Conservation (phyloP, 1,140 invertebrate species). For the Halesus radiatus region DNA sequence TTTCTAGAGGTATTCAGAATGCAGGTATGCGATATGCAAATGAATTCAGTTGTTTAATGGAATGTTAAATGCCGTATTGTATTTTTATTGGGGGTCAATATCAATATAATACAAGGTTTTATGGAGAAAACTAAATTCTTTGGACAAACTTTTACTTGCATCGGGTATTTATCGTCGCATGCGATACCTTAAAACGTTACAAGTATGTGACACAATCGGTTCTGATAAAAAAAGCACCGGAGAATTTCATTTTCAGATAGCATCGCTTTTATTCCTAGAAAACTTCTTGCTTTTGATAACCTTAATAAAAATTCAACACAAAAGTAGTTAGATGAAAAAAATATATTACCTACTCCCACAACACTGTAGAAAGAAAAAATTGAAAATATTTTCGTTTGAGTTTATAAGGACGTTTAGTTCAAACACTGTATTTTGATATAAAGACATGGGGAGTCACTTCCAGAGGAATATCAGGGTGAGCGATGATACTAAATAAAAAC, state of each 20-base stretch:
- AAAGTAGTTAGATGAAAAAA: not conserved
- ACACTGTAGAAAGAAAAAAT: conserved; percentile 3
- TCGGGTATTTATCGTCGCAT: not conserved
- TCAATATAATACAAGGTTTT: conserved; percentile 17
- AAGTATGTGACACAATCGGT: not conserved
- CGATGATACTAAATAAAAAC: conserved; percentile 56
- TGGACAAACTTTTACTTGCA: not conserved
- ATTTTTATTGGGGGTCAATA: conserved; percentile 8
- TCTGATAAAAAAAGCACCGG: not conserved
- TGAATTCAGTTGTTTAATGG: not conserved
- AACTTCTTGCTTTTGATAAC: not conserved
- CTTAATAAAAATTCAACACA: not conserved
- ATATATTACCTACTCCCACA: not conserved
- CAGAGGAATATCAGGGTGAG: conserved; percentile 32
- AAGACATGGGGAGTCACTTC: not conserved
- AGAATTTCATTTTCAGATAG: not conserved
- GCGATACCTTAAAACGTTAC: not conserved
- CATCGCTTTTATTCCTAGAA: not conserved
- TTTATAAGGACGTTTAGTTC: not conserved
- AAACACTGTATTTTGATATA: conserved; percentile 18
- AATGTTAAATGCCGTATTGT: not conserved
- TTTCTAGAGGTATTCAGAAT: not conserved
- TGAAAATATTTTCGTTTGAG: not conserved
- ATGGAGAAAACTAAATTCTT: not conserved
- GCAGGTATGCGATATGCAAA: not conserved